Conservation (phyloP, 2,888 invertebrate genomes). For the Pediacus dermestoides region DNA sequence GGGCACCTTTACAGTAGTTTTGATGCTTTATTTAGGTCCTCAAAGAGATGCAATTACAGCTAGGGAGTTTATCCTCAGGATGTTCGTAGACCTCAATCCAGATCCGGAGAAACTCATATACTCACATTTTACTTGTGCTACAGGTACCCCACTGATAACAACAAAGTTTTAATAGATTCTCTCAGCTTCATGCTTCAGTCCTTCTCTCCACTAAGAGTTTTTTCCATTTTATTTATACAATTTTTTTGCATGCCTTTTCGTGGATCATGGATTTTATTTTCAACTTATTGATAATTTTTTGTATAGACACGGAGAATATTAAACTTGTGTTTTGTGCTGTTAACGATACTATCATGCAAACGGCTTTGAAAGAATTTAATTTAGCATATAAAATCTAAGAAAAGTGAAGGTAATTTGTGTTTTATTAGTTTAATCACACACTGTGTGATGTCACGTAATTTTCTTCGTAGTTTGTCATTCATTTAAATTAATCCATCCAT, state of each 20-base stretch:
- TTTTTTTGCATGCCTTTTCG: slow-evolving; percentile 35
- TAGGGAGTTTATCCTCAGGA: slow-evolving; percentile 99
- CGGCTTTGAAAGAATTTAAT: slow-evolving; percentile 89
- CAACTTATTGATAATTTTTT: slow-evolving; percentile 16
- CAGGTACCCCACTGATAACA: no score
- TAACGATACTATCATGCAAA: slow-evolving; percentile 92
- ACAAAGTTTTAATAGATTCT: slow-evolving; percentile 8
- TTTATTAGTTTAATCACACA: no score
- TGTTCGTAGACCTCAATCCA: slow-evolving; percentile 99
- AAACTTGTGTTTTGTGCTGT: slow-evolving; percentile 92
- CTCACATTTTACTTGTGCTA: slow-evolving; percentile 99
- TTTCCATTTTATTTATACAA: slow-evolving; percentile 17
- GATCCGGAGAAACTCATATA: slow-evolving; percentile 99
- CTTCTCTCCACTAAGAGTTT: slow-evolving; percentile 9
- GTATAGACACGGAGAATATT: slow-evolving; percentile 85
- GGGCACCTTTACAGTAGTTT: slow-evolving; percentile 1
- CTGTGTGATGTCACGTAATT: no score
- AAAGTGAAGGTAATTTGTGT: neutral
- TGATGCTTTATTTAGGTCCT: slow-evolving; percentile 65
- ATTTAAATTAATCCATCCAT: neutral
- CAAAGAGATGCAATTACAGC: slow-evolving; percentile 97
- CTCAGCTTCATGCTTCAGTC: slow-evolving; percentile 11
- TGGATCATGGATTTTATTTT: slow-evolving; percentile 30
- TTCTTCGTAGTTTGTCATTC: no score
- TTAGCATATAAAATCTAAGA: slow-evolving; percentile 67